phyloP scores from a whole-genome alignment of 2,797 vertebrate species.

The Anabas testudineus region DNA sequence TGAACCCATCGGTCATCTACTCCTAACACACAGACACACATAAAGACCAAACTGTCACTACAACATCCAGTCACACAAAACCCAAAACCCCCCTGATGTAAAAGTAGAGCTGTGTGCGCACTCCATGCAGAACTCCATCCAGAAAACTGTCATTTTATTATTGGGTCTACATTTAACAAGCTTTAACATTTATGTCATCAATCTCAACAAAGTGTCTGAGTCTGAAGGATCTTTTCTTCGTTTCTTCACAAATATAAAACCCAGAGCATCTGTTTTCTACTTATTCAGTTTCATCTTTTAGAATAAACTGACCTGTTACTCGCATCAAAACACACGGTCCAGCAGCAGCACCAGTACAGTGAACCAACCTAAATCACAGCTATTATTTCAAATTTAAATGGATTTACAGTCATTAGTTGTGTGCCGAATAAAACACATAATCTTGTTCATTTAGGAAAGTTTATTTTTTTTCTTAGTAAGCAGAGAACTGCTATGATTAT shows the following conservation, averaged over 20 bases:
- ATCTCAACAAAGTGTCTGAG: no score
- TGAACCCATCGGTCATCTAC: background rate
- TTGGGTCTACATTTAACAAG: background rate
- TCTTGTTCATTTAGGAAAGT: accelerated
- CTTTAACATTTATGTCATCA: background rate
- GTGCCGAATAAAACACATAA: background rate
- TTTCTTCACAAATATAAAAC: no score
- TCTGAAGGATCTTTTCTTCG: no score
- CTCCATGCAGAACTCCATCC: background rate
- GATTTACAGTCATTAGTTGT: accelerated
- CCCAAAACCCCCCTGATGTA: no score
- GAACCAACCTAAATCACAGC: no score
- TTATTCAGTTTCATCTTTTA: background rate
- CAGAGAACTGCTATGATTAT: no score
- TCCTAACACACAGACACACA: no score
- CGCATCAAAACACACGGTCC: background rate
- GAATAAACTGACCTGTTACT: background rate
- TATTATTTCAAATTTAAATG: background rate
- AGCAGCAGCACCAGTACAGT: no score
- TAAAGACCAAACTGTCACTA: no score
- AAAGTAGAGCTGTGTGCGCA: background rate
- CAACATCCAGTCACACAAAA: no score
- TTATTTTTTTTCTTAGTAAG: background rate
- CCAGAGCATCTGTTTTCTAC: background rate
- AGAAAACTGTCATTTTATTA: background rate